Base-by-base conservation (phyloP, 2,113 vertebrate genomes). In the Leptocoma aspasia region DNA sequence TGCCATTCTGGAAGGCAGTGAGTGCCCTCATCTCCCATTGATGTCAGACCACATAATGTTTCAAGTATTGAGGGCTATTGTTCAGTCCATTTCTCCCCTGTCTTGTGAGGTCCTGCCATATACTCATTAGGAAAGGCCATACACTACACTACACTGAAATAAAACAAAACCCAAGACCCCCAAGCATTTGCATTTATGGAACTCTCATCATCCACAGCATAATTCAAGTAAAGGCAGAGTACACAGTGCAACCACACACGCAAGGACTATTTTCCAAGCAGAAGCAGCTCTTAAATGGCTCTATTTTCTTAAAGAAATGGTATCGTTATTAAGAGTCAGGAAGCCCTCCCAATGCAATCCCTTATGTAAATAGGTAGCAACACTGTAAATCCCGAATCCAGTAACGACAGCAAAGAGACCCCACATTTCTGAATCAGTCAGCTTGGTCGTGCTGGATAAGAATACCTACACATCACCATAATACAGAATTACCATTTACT, bases 41-140 rank as follows among this genome's bases (percentile, higher is more conserved):
- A 91, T 91, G 82, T 94, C 87, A 92, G 66, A 44, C 50, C 82
- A 86, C 63, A 79, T 81, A 81, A 82, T 2, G 60, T 54, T 63
- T 33, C 5, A 91, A 93, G 87, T 81, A 73, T 50, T 90, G 79
- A 94, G 24, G 17, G 64, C 85, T 89, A 61, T 59, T 95, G 87
- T 91, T 91, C 64, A 27, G 53, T 53, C 65, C 28, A 50, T 89
- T 86, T 83, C 73, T 31, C 42, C 59, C 86, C 83, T 57, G 68
- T 87, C 61, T 81, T 82, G 75, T 83, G 84, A 84, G 75, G 89
- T 94, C 89, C 66, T 82, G 66, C 30, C 92, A 76, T 31, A 91
- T 44, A 92, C 35, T 75, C 69, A 76, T 80, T 63, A 93, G 11
- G n/a, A 85, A 85, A 72, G 37, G 16, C 64, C 33, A 73, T 65